Percentiles rank a stretch among this genome's conserved stretches.
These are phyloP conservation scores for Pegoplata infirma DNA, from an alignment of 2,888 invertebrate species.

Conservation along the genomic window DNA sequence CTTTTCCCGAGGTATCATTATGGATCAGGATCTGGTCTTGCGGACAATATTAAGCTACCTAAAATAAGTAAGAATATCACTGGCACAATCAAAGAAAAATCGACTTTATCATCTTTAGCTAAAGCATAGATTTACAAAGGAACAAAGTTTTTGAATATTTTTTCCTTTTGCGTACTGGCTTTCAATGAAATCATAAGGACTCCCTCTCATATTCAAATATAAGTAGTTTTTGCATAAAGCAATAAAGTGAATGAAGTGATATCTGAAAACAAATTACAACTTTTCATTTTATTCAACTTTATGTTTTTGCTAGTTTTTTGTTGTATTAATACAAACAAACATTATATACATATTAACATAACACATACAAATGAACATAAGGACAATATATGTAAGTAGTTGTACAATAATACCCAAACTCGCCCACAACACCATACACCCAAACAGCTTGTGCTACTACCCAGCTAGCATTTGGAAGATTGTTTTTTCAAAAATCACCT, in stretches of 20 bases:
- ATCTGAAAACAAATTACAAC: slow-evolving; percentile 50
- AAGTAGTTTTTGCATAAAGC: slow-evolving; percentile 19
- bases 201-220: neutral
- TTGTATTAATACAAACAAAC: too few species aligned
- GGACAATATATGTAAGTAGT: slow-evolving; percentile 1
- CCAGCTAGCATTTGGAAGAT: too few species aligned
- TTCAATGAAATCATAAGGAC: neutral
- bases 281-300: slow-evolving; percentile 17
- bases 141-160: too few species aligned
- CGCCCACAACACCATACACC: neutral
- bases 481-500: too few species aligned
- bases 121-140: too few species aligned
- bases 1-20: too few species aligned
- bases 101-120: too few species aligned
- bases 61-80: too few species aligned
- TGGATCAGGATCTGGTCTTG: too few species aligned
- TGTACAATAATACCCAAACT: slow-evolving; percentile 1
- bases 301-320: neutral
- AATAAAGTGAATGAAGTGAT: slow-evolving; percentile 47
- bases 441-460: neutral
- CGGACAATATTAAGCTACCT: too few species aligned
- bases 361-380: too few species aligned
- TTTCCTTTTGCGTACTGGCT: neutral
- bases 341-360: neutral
- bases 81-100: too few species aligned